phyloP scores from a whole-genome alignment of 2,888 invertebrate genomes.

The Drosophila barbarae region DNA sequence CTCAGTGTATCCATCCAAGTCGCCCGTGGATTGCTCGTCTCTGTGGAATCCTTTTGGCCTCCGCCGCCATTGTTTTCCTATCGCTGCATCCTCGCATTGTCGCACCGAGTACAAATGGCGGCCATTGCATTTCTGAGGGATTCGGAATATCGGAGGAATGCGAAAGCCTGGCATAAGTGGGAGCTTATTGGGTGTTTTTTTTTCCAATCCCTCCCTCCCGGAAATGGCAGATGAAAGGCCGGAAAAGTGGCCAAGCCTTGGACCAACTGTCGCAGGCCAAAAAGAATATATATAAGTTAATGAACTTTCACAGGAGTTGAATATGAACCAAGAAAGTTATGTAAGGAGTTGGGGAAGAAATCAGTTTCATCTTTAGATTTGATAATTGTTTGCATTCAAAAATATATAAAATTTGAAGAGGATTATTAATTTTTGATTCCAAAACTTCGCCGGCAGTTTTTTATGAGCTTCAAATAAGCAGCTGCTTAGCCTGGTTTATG shows the following conservation, averaged over 20 bases:
- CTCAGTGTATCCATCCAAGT: slow-evolving; percentile 24
- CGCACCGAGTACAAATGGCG: slow-evolving; percentile 32
- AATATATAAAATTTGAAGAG: background rate
- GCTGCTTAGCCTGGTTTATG: background rate
- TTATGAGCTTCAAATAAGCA: background rate
- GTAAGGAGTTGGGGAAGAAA: background rate
- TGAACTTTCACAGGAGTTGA: background rate
- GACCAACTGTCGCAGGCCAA: slow-evolving; percentile 7
- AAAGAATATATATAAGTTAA: background rate
- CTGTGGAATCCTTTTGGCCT: slow-evolving; percentile 58
- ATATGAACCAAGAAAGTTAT: background rate
- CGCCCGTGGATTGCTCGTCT: slow-evolving; percentile 35
- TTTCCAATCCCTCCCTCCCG: background rate
- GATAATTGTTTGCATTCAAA: background rate
- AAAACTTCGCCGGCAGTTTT: background rate
- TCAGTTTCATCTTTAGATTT: background rate
- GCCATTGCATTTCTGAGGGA: slow-evolving; percentile 34
- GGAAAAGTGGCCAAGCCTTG: background rate
- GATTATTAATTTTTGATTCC: background rate
- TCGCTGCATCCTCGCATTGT: slow-evolving; percentile 42
- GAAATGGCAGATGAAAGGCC: slow-evolving; percentile 6
- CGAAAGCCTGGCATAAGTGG: slow-evolving; percentile 32
- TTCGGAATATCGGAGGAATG: slow-evolving; percentile 24
- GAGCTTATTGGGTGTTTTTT: slow-evolving; percentile 20
- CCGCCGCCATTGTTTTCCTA: slow-evolving; percentile 60